Conservation (phyloP, 2,888 invertebrate genomes). For the Cinara cedri region DNA sequence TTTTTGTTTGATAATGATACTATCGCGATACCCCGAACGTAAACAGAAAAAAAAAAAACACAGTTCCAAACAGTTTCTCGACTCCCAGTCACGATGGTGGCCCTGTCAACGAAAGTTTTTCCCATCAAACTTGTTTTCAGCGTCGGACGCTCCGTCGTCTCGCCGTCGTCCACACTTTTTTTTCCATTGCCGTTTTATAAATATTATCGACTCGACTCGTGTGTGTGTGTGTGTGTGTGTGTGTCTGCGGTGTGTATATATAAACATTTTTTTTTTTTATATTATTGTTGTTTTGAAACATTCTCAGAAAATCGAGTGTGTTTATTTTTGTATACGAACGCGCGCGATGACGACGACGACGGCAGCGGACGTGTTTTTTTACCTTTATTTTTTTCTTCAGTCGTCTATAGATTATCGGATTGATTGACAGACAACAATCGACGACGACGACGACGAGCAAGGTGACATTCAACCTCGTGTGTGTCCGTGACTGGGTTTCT, state of each 20-base stretch:
- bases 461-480: conserved; percentile 56
- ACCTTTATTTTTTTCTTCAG: background rate
- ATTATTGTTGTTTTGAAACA: conserved; percentile 15
- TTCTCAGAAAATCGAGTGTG: conserved; percentile 40
- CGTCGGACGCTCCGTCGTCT: background rate
- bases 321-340: conserved; percentile 19
- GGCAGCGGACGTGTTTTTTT: conserved; percentile 32
- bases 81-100: too few relatives aligned
- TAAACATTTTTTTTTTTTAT: too few relatives aligned
- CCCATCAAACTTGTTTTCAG: conserved; percentile 36
- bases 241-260: too few relatives aligned
- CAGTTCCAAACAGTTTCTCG: too few relatives aligned
- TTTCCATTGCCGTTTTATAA: conserved; percentile 3
- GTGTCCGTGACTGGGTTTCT: conserved; percentile 56
- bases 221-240: too few relatives aligned
- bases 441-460: conserved; percentile 45
- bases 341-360: background rate
- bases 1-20: too few relatives aligned
- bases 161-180: background rate
- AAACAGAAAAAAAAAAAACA: too few relatives aligned
- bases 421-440: conserved; percentile 57
- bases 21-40: too few relatives aligned
- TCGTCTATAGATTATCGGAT: conserved; percentile 46
- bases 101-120: conserved; percentile 23
- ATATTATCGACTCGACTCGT: too few relatives aligned